These are phyloP conservation scores for Invenusta paracnida DNA, from an alignment of 2,888 invertebrate species.

Conservation along the genomic window DNA sequence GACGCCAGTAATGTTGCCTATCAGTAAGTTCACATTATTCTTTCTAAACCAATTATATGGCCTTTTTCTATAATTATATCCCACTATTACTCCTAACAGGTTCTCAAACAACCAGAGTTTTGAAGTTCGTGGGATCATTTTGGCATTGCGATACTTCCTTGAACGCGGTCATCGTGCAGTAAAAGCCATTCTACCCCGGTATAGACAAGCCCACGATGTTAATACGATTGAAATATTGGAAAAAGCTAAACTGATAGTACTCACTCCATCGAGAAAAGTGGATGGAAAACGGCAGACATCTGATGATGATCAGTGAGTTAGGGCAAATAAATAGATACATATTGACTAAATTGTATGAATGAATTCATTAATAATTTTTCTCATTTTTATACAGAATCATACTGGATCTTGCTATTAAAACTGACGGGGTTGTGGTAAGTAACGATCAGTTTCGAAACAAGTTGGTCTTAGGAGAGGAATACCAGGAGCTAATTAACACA, in stretches of 20 bases:
- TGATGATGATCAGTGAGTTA: neutral
- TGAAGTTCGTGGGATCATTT: neutral
- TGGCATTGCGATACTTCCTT: neutral
- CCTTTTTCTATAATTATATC: too few species aligned
- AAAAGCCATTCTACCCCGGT: neutral
- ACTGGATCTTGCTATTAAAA: neutral
- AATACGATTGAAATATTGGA: neutral
- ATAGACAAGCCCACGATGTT: neutral
- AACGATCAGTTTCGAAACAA: neutral
- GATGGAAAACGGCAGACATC: neutral
- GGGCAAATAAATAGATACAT: too few species aligned
- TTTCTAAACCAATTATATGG: neutral
- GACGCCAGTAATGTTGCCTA: neutral
- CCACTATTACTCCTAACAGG: too few species aligned
- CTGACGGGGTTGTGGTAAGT: neutral
- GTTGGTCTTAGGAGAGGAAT: neutral
- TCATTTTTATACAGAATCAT: neutral
- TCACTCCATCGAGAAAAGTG: neutral
- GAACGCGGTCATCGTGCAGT: neutral
- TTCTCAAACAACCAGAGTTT: neutral
- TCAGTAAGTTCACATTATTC: neutral
- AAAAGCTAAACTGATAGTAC: neutral
- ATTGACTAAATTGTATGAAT: too few species aligned
- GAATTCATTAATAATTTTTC: too few species aligned
- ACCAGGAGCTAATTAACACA: neutral